These are phyloP conservation scores for Mesorhabditis spiculigera DNA, from an alignment of 2,888 invertebrate genomes.

Conservation along the genomic window DNA sequence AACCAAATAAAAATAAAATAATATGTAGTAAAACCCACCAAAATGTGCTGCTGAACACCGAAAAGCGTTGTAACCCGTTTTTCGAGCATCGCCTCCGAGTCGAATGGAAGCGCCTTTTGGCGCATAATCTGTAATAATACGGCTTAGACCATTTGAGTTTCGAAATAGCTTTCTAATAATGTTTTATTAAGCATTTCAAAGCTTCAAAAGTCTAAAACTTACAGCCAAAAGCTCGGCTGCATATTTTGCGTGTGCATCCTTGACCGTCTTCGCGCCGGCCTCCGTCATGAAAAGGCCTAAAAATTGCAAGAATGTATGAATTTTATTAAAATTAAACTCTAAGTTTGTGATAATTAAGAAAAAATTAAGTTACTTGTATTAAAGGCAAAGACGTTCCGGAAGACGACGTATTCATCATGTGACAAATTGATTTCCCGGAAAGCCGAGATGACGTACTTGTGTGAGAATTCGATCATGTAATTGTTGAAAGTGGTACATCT, in stretches of 20 bases:
- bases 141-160: too few relatives aligned
- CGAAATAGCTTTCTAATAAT: too few relatives aligned
- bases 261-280: background rate
- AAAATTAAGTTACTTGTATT: slow-evolving; percentile 3
- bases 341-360: background rate
- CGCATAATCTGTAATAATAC: too few relatives aligned
- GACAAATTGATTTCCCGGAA: background rate
- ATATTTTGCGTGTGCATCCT: slow-evolving; percentile 1
- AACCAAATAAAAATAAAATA: background rate
- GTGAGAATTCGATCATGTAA: background rate
- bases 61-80: background rate
- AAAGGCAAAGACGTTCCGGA: background rate
- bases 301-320: background rate
- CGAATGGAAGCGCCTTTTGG: too few relatives aligned
- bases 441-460: background rate
- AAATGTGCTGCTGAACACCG: slow-evolving; percentile 1
- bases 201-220: background rate
- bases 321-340: background rate
- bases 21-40: background rate
- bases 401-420: background rate
- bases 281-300: slow-evolving; percentile 1
- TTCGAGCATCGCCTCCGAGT: background rate
- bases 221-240: background rate
- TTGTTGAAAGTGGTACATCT: slow-evolving; percentile 3
- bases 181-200: too few relatives aligned